Base-by-base conservation (phyloP, 2,113 vertebrate species). In the Lagenorhynchus albirostris region DNA sequence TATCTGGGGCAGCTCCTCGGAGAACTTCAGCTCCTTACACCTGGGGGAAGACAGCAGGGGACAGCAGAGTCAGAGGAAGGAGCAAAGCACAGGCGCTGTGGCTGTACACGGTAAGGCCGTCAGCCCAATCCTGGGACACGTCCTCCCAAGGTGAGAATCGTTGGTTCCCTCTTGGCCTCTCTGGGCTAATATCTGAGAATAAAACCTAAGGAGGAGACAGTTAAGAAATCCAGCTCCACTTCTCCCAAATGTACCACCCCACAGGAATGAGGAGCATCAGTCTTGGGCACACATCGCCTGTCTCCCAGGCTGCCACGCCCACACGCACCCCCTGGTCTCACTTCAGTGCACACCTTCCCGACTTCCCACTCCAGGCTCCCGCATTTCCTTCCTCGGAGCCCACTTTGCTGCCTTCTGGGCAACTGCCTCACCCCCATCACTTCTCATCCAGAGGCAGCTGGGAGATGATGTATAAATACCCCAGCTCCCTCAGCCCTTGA, bases 1-100 rank as follows among this genome's bases (percentile, higher is more conserved):
- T 97, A 99, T 99, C 98, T 99, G 99, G 0, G 99, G 99, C 17
- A 99, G 99, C 91, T 99, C 99, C 98, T 99, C 99, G 1, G 99
- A 97, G 6, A 99, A 99, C 91, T 98, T 99, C 97, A 99, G 98
- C 98, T 99, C 99, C 98, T 99, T 99, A 97, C 99, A 99, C 99
- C 99, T 99, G 98, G 1, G 65, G 21, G 0, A 38, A 70, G 68
- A 96, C 93, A 91, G 26, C 98, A 94, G 5, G 94, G 41, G 25
- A 55, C 84, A 5, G 95, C 0, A 7, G 38, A 47, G 76, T 98
- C 44, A 97, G 93, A 86, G n/a, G 41, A 73, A 62, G 77, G 13
- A 0, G 9, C 8, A 7, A 38, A 41, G 23, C 29, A 6, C 2
- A 5, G 0, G 6, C n/a, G 4, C 23, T 1, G 5, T 0, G 1